Conservation (phyloP, 2,888 invertebrate species). For the Galeruca laticollis region DNA sequence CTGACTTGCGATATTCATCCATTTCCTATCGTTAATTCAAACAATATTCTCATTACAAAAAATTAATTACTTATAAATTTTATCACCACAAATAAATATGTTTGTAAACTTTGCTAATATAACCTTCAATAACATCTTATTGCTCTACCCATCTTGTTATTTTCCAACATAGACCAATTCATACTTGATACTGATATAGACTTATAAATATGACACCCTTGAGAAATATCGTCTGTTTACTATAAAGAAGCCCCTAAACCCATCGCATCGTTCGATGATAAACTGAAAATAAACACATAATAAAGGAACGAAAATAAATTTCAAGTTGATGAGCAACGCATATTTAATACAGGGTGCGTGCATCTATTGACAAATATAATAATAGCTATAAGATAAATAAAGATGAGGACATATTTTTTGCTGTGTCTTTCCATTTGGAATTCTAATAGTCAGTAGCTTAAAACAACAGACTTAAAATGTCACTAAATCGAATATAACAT, state of each 20-base stretch:
- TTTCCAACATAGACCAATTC: conserved; percentile 14
- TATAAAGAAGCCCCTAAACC: conserved; percentile 13
- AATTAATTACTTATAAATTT: background rate
- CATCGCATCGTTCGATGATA: conserved; percentile 37
- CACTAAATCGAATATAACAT: no score
- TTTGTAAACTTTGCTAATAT: background rate
- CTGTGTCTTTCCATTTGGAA: no score
- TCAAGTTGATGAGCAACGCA: conserved; percentile 24
- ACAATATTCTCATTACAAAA: no score
- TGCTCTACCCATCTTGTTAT: background rate
- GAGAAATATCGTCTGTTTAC: conserved; percentile 28
- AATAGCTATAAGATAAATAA: background rate
- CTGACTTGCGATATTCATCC: no score
- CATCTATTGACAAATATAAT: no score
- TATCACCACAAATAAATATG: background rate
- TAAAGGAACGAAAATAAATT: conserved; percentile 40
- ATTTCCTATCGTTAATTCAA: no score
- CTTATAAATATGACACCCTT: conserved; percentile 32
- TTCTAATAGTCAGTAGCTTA: no score
- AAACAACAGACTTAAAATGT: no score
- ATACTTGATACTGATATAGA: conserved; percentile 22
- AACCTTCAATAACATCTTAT: background rate
- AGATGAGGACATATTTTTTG: no score
- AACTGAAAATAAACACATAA: conserved; percentile 43
- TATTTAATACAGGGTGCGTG: conserved; percentile 6